Conservation (phyloP, 2,888 invertebrate species). For the Tridacna gigas region DNA sequence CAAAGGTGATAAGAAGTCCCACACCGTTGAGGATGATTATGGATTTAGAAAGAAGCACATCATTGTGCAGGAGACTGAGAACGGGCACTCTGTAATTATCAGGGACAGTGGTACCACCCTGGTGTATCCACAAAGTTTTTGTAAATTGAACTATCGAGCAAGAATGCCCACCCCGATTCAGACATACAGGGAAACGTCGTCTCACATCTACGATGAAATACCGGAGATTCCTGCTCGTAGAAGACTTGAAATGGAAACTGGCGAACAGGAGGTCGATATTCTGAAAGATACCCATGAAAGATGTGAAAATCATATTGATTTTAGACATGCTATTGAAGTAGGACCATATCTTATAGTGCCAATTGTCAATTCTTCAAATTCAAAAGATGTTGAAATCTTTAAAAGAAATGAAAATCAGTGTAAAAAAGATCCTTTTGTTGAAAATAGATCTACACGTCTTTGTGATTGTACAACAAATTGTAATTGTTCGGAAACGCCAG, state of each 20-base stretch:
- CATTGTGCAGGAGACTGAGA: slow-evolving; percentile 57
- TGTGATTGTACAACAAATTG: slow-evolving; percentile 7
- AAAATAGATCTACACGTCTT: background rate
- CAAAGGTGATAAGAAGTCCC: slow-evolving; percentile 46
- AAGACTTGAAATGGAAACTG: slow-evolving; percentile 36
- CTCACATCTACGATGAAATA: slow-evolving; percentile 65
- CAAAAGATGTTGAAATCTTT: slow-evolving; percentile 62
- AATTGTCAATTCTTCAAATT: slow-evolving; percentile 50
- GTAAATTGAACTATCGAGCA: slow-evolving; percentile 49
- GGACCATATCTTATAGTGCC: slow-evolving; percentile 66
- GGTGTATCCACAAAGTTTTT: slow-evolving; percentile 54
- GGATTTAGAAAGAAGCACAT: slow-evolving; percentile 63
- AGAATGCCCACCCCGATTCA: slow-evolving; percentile 61
- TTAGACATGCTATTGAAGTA: slow-evolving; percentile 64
- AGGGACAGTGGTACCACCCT: slow-evolving; percentile 56
- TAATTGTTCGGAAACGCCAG: slow-evolving; percentile 5
- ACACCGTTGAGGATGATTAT: slow-evolving; percentile 52
- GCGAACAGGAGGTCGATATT: slow-evolving; percentile 54
- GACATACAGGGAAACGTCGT: slow-evolving; percentile 53
- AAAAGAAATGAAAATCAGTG: slow-evolving; percentile 32
- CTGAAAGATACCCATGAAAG: slow-evolving; percentile 47
- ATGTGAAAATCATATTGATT: slow-evolving; percentile 44
- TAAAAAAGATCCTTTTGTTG: background rate
- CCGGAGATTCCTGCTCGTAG: slow-evolving; percentile 47
- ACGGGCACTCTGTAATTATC: slow-evolving; percentile 60